Percentiles rank a stretch among this genome's conserved stretches.
These are phyloP conservation scores for Erpetoichthys calabaricus DNA, from an alignment of 2,797 vertebrate genomes.

Conservation along the genomic window DNA sequence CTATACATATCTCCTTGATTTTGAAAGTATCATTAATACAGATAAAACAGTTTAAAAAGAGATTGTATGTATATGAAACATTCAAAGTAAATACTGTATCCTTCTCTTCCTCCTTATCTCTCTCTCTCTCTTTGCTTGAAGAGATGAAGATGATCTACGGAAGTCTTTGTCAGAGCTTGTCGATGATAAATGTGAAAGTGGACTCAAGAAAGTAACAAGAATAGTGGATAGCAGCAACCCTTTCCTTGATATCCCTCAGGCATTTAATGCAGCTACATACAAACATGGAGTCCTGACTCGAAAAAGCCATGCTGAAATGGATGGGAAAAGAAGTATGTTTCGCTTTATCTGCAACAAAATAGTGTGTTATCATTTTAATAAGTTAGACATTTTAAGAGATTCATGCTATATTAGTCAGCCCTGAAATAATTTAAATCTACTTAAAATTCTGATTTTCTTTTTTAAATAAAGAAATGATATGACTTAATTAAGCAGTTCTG, in stretches of 20 bases:
- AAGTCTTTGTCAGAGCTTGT: slow-evolving; percentile 92
- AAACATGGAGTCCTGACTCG: slow-evolving; percentile 84
- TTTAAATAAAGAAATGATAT: too few species aligned
- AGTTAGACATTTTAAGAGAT: too few species aligned
- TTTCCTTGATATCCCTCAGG: slow-evolving; percentile 84
- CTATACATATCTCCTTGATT: too few species aligned
- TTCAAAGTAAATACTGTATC: too few species aligned
- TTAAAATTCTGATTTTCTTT: too few species aligned
- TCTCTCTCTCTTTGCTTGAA: slow-evolving; percentile 33
- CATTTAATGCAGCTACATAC: slow-evolving; percentile 80
- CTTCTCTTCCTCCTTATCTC: too few species aligned
- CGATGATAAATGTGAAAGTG: slow-evolving; percentile 81
- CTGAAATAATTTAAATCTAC: too few species aligned
- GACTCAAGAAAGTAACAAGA: slow-evolving; percentile 75
- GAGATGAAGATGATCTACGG: slow-evolving; percentile 87
- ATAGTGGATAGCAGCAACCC: slow-evolving; percentile 87
- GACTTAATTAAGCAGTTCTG: too few species aligned
- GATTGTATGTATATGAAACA: too few species aligned
- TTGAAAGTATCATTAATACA: too few species aligned
- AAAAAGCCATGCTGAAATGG: slow-evolving; percentile 91
- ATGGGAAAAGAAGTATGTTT: slow-evolving; percentile 85
- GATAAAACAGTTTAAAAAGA: too few species aligned
- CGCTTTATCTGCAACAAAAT: neutral
- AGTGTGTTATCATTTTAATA: neutral
- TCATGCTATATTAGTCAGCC: too few species aligned